Base-by-base conservation (phyloP, 2,797 vertebrate genomes). In the Ptychobarbus kaznakovi region DNA sequence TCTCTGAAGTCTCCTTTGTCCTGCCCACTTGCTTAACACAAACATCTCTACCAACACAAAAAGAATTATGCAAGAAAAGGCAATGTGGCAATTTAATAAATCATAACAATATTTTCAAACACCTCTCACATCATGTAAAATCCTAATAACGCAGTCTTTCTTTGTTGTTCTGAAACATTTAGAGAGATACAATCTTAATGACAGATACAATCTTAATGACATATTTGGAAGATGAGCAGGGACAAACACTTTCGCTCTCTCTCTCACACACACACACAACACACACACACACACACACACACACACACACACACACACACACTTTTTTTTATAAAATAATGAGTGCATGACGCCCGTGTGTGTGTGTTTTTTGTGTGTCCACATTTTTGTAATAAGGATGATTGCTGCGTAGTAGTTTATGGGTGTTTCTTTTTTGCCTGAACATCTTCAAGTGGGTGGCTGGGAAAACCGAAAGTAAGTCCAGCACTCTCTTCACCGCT, bases 171-270 rank as follows among this genome's bases (percentile, higher is more conserved):
- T 80, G 49, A 82, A 80, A 86, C 65, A 86, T 84, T 83, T 84
- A 90, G 92, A 91, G 91, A 92, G 69, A 90, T 89, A 87, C 79
- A 76, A 81, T 81, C 49, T 85, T 72, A 80, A 85, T 80, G 63
- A 80, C 76, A 85, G 51, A 79, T 89, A 87, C 79, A 76, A 81
- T 81, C 49, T 85, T 72, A 80, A 85, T 80, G 63, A 80, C 76
- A 85, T 40, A 79, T 72, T 49, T 70, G 83, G 22, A 61, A 72
- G 51, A 78, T 79, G 87, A 75, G 82, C 84, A 87, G 53, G 86
- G 84, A 86, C 86, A 65, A 79, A 88, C 88, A 86, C 82, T 46
- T 44, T 40, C 18, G n/a, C 82, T 86, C 86, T 87, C 86, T 58
- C 81, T 76, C 32, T 87, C 53, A 10, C 53, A 20, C 74, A 75